A percentile compares a stretch with the other conserved stretches of the same genome.
These are phyloP conservation scores for Dasysyrphus albostriatus DNA, from an alignment of 2,888 invertebrate genomes.

Conservation along the genomic window DNA sequence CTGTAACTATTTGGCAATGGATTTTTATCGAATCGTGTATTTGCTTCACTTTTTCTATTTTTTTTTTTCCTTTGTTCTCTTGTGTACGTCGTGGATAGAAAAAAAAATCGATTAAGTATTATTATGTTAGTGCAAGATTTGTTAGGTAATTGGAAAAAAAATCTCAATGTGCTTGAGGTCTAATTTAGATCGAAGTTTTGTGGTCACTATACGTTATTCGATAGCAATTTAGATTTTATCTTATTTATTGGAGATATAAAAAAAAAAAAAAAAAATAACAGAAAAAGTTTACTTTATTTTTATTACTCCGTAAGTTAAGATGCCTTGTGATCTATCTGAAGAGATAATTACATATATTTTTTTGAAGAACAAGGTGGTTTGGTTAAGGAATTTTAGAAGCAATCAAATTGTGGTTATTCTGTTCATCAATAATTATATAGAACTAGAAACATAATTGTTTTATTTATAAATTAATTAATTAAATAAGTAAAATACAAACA, in stretches of 20 bases:
- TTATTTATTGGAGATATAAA: background rate
- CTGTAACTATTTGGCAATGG: conserved; percentile 11
- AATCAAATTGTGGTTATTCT: too few relatives aligned
- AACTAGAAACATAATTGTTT: too few relatives aligned
- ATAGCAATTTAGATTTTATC: conserved; percentile 9
- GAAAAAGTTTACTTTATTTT: background rate
- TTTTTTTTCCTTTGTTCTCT: background rate
- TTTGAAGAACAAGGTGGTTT: too few relatives aligned
- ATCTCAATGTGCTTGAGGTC: conserved; percentile 13
- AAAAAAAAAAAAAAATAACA: background rate
- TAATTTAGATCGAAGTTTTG: conserved; percentile 27
- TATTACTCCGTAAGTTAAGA: background rate
- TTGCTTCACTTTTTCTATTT: background rate
- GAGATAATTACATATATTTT: too few relatives aligned
- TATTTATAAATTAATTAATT: too few relatives aligned
- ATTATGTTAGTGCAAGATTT: conserved; percentile 17
- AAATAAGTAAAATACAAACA: too few relatives aligned
- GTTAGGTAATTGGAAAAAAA: conserved; percentile 25
- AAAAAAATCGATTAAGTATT: conserved; percentile 41
- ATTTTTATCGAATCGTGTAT: conserved; percentile 16
- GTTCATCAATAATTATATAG: too few relatives aligned
- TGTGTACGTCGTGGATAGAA: background rate
- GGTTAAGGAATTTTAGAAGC: too few relatives aligned
- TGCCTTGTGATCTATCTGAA: too few relatives aligned
- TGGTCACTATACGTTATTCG: conserved; percentile 6